phyloP scores from a whole-genome alignment of 1,140 invertebrate genomes.

The Ectropis grisescens region DNA sequence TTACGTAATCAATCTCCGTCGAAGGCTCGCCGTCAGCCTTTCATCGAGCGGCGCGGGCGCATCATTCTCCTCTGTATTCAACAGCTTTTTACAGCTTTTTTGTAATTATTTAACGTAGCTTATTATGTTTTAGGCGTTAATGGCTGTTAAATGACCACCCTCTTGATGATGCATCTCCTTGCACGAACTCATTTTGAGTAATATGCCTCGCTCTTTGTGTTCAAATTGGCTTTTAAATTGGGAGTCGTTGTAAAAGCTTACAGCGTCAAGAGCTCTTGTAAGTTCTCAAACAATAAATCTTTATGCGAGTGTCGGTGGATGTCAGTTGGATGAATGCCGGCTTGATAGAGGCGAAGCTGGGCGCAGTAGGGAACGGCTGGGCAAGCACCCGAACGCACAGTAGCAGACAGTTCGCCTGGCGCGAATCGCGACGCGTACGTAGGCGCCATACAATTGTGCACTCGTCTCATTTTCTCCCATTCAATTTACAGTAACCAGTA shows the following conservation, averaged over 20 bases:
- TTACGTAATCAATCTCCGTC: slow-evolving; percentile 62
- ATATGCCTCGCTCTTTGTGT: slow-evolving; percentile 10
- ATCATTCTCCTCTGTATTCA: slow-evolving; percentile 32
- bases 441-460: slow-evolving; percentile 43
- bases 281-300: too few relatives aligned
- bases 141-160: slow-evolving; percentile 34
- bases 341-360: too few relatives aligned
- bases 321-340: too few relatives aligned
- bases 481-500: slow-evolving; percentile 38
- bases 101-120: slow-evolving; percentile 40
- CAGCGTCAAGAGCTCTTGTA: too few relatives aligned
- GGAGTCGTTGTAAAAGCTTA: slow-evolving; percentile 11
- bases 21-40: slow-evolving; percentile 34
- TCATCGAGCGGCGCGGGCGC: slow-evolving; percentile 37
- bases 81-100: slow-evolving; percentile 46
- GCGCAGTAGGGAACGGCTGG: slow-evolving; percentile 1
- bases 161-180: slow-evolving; percentile 26
- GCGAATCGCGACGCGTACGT: slow-evolving; percentile 33
- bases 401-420: slow-evolving; percentile 45
- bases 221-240: slow-evolving; percentile 15
- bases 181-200: slow-evolving; percentile 19
- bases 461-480: slow-evolving; percentile 48
- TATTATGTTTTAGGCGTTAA: slow-evolving; percentile 47
- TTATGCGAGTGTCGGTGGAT: too few relatives aligned
- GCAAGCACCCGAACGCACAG: slow-evolving; percentile 28